A percentile compares a stretch with the other conserved stretches of the same genome.
These are phyloP conservation scores for Palythoa grandis DNA, from an alignment of 92 coral and sea anemone species.

Conservation along the genomic window DNA sequence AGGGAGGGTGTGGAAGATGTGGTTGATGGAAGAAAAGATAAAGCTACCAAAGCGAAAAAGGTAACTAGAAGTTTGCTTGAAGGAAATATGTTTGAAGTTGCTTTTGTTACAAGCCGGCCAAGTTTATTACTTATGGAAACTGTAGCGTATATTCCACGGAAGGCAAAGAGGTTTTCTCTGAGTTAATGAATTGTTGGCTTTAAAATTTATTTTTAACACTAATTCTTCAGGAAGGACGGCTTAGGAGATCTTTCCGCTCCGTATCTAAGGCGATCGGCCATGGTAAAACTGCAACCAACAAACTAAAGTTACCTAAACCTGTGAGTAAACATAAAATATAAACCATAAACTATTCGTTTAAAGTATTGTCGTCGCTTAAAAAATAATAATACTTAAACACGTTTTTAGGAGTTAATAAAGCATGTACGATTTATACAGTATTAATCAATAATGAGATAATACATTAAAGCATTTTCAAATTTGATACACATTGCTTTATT, in stretches of 20 bases:
- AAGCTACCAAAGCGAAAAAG: slow-evolving; percentile 21
- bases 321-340: slow-evolving; percentile 34
- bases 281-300: slow-evolving; percentile 2
- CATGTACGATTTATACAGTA: too few species aligned
- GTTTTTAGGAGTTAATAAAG: too few species aligned
- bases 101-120: not conserved
- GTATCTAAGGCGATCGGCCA: slow-evolving; percentile 72
- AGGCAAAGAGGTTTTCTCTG: not conserved
- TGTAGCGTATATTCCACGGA: not conserved
- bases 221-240: slow-evolving; percentile 44
- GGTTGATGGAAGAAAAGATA: slow-evolving; percentile 18
- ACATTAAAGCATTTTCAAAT: too few species aligned
- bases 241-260: slow-evolving; percentile 87
- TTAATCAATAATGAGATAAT: too few species aligned
- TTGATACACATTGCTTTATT: too few species aligned
- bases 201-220: not conserved
- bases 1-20: slow-evolving; percentile 10
- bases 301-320: slow-evolving; percentile 18
- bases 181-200: not conserved
- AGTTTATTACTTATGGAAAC: not conserved
- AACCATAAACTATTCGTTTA: not conserved
- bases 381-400: too few species aligned
- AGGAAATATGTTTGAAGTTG: not conserved
- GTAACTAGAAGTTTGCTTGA: not conserved
- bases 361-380: too few species aligned